These are phyloP conservation scores for Crambe crambe DNA, from an alignment of 37 sponge, comb jelly and placozoan species.

Conservation along the genomic window DNA sequence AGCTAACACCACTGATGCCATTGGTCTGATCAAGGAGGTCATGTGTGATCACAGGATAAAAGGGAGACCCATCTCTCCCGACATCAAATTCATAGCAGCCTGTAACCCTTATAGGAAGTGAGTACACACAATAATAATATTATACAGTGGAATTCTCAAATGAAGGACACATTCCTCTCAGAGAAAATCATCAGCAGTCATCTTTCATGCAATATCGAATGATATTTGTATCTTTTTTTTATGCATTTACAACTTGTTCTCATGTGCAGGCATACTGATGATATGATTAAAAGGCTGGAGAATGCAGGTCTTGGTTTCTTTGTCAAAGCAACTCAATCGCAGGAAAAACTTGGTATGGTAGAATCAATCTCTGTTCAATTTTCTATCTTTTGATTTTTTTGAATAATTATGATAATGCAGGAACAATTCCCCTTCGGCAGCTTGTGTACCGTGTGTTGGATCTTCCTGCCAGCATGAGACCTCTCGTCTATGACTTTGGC, in stretches of 20 bases:
- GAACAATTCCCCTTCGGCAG: conserved; percentile 83
- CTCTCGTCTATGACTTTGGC: conserved; percentile 97
- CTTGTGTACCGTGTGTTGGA: conserved; percentile 93
- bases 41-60: conserved; percentile 93
- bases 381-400: not conserved
- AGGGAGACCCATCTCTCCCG: conserved; percentile 70
- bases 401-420: no score
- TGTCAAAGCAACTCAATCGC: conserved; percentile 34
- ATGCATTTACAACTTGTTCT: not conserved
- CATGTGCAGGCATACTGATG: conserved; percentile 57
- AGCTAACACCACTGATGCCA: conserved; percentile 95
- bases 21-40: conserved; percentile 97
- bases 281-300: conserved; percentile 85
- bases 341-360: conserved; percentile 66
- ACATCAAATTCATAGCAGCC: conserved; percentile 95
- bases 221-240: not conserved
- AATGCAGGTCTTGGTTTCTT: conserved; percentile 89
- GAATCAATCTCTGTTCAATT: not conserved
- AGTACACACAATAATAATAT: not conserved
- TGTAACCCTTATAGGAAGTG: conserved; percentile 95
- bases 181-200: not conserved
- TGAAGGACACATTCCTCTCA: not conserved
- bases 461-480: conserved; percentile 87
- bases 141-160: not conserved
- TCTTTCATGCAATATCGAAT: not conserved